Evolutionary conservation across 2,888 invertebrate species (phyloP), one percentile per base, ranked within the genome.

Genomic region (Mystacides longicornis): DNA sequence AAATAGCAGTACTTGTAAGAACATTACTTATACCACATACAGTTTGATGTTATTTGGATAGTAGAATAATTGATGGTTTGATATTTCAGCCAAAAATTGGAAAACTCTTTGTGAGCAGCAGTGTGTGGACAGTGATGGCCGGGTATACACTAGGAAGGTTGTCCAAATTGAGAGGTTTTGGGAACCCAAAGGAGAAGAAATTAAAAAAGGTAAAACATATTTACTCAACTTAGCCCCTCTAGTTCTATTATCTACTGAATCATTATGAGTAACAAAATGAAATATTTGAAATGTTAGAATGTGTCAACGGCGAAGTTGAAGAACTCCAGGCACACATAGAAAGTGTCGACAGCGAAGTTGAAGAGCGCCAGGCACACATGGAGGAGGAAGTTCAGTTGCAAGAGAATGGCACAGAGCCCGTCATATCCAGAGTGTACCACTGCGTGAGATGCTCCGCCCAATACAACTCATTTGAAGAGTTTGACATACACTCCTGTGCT

Each of bases 81-180:
- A 27, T 7, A 7, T 37, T 37, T 14, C 16, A 37, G 37, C 37
- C 4, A 37, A 16, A 14, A 37, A 3, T 37, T 37, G 37, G 37
- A 37, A 37, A 14, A 73, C 74, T 2, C 59, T 77, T n/a, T 67
- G 71, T 50, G 73, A 74, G 45, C 74, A 77, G 62, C 74, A 77
- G 53, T 73, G 71, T 54, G 67, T 72, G 1, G 81, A 79, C 55
- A 76, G 73, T 60, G 73, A 74, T 54, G 77, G 77, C 1, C 67
- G 74, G 49, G 60, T 71, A 1, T 78, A 77, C 56, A 74, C 76
- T 0, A 71, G 78, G 56, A 79, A 80, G 61, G 78, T 78, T 33
- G 77, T 82, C 2, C 78, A 81, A 68, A 77, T 81, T 43, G 81
- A 81, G 52, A 77, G 80, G 64, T 77, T 81, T 63, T 79, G 81